Base-by-base conservation (phyloP, 2,797 vertebrate genomes). In the Hephaestus fuliginosus region DNA sequence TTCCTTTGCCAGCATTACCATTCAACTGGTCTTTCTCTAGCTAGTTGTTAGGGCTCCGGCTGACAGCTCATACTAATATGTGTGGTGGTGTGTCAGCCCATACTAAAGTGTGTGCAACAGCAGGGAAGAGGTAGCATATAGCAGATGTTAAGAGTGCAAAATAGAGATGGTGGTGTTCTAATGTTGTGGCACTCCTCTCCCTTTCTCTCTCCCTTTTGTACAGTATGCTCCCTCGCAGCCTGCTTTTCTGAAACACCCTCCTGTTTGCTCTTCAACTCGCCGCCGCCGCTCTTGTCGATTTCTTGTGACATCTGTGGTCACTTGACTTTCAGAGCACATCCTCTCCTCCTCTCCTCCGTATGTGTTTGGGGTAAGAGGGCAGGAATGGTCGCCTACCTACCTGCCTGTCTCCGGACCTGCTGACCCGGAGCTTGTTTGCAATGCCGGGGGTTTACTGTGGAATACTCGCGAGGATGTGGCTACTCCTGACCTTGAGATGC, bases 11-110 rank as follows among this genome's bases (percentile, higher is more conserved):
- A 70, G 65, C 78, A 85, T 89, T 86, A 82, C 86, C 75, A 87
- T 91, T 93, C 89, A 82, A 85, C 86, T 63, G 82, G 78, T 89
- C 73, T 76, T 86, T 80, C 80, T 81, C 78, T 36, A 49, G 73
- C 84, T 88, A 64, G 88, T 86, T 89, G 88, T 90, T 89, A 78
- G 71, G 62, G 83, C 83, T 82, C 52, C 68, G 15, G 83, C 84
- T 92, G 93, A 93, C 89, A 92, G 89, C 87, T 90, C 91, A 79
- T 88, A 85, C 89, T 90, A 92, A 91, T 93, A 74, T 81, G 87
- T 83, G 89, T 62, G 82, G 41, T 49, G 86, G 72, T 77, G 85
- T 88, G 82, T 83, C 91, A 86, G 86, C 81, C 72, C 83, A 89
- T 91, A 88, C 89, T 84, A 93, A 91, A 89, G 82, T 80, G 87